These are phyloP conservation scores for Sisyra nigra DNA, from an alignment of 2,888 invertebrate species.

Conservation along the genomic window DNA sequence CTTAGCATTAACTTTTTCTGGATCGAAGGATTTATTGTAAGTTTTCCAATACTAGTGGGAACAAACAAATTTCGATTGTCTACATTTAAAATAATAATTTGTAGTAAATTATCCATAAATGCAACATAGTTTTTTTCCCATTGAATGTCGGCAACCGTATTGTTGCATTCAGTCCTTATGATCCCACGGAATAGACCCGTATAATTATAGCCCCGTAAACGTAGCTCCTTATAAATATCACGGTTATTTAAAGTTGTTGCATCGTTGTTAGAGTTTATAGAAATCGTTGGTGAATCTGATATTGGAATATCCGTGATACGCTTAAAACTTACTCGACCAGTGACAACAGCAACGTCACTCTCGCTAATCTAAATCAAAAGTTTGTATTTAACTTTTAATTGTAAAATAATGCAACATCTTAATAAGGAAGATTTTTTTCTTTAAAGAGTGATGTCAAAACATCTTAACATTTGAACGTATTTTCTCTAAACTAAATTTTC, in stretches of 20 bases:
- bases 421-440: too few species aligned
- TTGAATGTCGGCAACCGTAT: constrained; percentile 31
- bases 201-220: constrained; percentile 35
- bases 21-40: constrained; percentile 46
- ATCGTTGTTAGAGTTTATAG: constrained; percentile 23
- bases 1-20: not conserved
- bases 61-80: constrained; percentile 52
- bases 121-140: constrained; percentile 80
- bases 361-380: constrained; percentile 41
- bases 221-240: constrained; percentile 30
- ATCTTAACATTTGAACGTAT: too few species aligned
- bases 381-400: not conserved
- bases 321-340: constrained; percentile 46
- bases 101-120: constrained; percentile 77
- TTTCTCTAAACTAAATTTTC: too few species aligned
- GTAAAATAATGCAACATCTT: too few species aligned
- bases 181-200: constrained; percentile 14
- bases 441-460: too few species aligned
- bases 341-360: constrained; percentile 49
- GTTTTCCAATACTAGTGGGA: constrained; percentile 56
- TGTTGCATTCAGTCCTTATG: constrained; percentile 13
- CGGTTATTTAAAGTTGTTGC: constrained; percentile 20
- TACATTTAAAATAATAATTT: constrained; percentile 54
- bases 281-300: constrained; percentile 28
- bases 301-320: constrained; percentile 37